phyloP scores from a whole-genome alignment of 2,888 invertebrate genomes.

The Eustalomyia histrio region DNA sequence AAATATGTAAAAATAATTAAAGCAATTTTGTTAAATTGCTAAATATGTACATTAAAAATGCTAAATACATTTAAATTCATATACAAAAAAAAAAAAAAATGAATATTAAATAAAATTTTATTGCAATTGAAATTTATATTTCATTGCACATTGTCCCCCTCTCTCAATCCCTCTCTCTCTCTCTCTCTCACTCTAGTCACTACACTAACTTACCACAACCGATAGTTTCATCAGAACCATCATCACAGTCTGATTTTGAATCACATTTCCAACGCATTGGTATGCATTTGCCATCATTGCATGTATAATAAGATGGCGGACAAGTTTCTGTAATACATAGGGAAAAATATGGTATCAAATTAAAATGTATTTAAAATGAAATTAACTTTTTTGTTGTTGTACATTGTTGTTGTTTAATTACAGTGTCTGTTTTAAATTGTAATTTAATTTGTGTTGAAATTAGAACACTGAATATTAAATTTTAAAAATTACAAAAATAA shows the following conservation, averaged over 20 bases:
- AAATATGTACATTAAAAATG: no score
- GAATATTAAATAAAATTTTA: no score
- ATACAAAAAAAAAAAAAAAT: no score
- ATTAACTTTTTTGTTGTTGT: conserved; percentile 32
- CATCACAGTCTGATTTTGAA: conserved; percentile 82
- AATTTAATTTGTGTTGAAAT: conserved; percentile 57
- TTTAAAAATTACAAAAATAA: no score
- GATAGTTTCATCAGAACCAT: conserved; percentile 82
- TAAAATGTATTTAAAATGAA: conserved; percentile 57
- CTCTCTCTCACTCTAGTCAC: not conserved
- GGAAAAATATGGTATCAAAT: conserved; percentile 38
- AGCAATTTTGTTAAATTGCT: no score
- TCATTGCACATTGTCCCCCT: not conserved
- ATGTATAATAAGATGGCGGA: conserved; percentile 75
- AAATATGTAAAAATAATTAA: no score
- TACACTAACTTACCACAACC: conserved; percentile 80
- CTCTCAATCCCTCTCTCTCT: no score
- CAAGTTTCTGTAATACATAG: conserved; percentile 73
- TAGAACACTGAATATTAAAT: conserved; percentile 17
- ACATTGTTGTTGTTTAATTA: conserved; percentile 27
- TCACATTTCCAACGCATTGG: conserved; percentile 83
- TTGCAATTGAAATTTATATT: conserved; percentile 1
- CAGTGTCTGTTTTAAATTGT: conserved; percentile 45
- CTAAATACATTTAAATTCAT: no score
- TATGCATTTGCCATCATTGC: conserved; percentile 82